Conservation (phyloP, 2,888 invertebrate species). For the Brachyptera putata region DNA sequence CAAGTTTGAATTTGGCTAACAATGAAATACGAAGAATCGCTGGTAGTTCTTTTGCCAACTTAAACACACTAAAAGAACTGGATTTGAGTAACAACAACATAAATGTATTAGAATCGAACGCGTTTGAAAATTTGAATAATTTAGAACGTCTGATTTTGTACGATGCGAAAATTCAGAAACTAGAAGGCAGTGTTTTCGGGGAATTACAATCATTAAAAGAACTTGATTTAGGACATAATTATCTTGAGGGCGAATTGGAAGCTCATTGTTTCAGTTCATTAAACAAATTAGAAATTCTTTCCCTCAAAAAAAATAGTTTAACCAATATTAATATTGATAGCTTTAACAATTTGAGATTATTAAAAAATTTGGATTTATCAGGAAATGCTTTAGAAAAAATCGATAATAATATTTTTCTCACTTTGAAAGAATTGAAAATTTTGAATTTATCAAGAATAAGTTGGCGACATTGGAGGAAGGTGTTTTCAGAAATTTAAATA, state of each 20-base stretch:
- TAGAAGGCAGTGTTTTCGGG: too few species aligned
- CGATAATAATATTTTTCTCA: background rate
- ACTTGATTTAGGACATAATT: slow-evolving; percentile 17
- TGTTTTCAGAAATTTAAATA: slow-evolving; percentile 48
- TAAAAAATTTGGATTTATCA: background rate
- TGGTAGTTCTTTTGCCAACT: too few species aligned
- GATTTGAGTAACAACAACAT: too few species aligned
- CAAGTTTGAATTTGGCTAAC: too few species aligned
- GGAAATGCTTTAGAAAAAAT: background rate
- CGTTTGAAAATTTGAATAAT: too few species aligned
- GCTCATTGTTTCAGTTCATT: background rate
- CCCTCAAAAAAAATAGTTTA: background rate
- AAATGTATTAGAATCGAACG: too few species aligned
- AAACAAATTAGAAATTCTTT: background rate
- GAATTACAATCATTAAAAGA: background rate
- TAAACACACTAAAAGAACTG: too few species aligned
- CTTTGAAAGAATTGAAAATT: background rate
- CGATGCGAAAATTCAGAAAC: too few species aligned
- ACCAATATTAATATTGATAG: background rate
- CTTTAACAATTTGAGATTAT: background rate
- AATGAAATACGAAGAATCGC: too few species aligned
- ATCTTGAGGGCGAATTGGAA: background rate
- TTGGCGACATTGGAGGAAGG: slow-evolving; percentile 46
- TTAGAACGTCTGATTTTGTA: too few species aligned
- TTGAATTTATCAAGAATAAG: slow-evolving; percentile 49